Evolutionary conservation across 2,888 invertebrate genomes (phyloP), one percentile per base, ranked within the genome.

Genomic region (Yponomeuta cagnagella): DNA sequence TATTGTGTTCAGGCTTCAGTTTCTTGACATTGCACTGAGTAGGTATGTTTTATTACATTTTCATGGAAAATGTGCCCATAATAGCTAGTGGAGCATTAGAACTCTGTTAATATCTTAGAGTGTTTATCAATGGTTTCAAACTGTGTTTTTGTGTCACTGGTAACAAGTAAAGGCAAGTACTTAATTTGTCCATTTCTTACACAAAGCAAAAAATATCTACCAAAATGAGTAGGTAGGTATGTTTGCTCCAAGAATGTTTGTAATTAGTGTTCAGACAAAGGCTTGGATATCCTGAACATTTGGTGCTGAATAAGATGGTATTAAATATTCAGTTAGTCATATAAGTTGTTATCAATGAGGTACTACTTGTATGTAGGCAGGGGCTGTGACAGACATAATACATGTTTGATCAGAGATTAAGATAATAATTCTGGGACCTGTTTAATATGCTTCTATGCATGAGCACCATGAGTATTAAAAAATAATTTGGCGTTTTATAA

Each of bases 131-230:
- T 89, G 89, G 88, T 89, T 79, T 88, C 86, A 71, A 86, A 85
- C 76, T 89, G 88, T 87, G 85, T 89, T 75, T 88, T 88, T 82
- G 85, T 88, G 76, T 82, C 84, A 74, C 78, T 89, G 73, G 76
- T 87, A 78, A 76, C 80, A 77, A 87, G 87, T 86, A 75, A 88
- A 43, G 43, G 86, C 82, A 74, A 69, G 73, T 74, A n/a, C 37
- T 43, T 43, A 43, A 8, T 43, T 43, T 43, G 43, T 8, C 6
- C 8, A 43, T 43, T 5, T 43, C 2, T 43, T 43, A 8, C 1
- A 43, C 43, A 43, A 8, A 8, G 6, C 6, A 5, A 43, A 43
- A 43, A 43, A 43, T 43, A 43, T 43, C 5, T 6, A 43, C 43
- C 6, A 43, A 43, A 43, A 5, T 43, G 8, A 43, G 5, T 43